Evolutionary conservation across 2,113 vertebrate genomes (phyloP).

Genomic region (Zeus faber): DNA sequence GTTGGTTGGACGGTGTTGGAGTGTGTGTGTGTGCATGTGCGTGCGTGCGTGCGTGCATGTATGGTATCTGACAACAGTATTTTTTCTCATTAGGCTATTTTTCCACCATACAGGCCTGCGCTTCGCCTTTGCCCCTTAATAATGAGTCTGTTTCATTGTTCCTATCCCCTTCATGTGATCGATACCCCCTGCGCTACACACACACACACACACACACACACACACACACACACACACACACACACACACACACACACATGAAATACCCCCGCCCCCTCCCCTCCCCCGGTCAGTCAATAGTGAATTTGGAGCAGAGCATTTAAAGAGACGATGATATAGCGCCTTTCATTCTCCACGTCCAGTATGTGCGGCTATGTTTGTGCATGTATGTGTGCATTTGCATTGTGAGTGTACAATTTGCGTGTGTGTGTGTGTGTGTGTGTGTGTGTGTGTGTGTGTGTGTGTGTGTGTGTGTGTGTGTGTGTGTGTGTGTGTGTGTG

Average conservation of each 20-base stretch:
- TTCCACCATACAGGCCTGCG: constrained; percentile 17
- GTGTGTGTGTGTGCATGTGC: constrained; percentile 1
- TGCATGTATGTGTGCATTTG: constrained; percentile 1
- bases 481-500: background rate
- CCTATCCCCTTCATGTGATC: constrained; percentile 36
- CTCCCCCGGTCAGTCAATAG: constrained; percentile 48
- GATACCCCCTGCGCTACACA: constrained; percentile 13
- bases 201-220: constrained; percentile 12
- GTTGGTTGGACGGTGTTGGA: background rate
- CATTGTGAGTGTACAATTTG: no score
- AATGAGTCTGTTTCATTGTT: constrained; percentile 43
- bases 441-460: background rate
- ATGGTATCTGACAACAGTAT: background rate
- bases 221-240: constrained; percentile 5
- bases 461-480: constrained; percentile 8
- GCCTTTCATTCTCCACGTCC: background rate
- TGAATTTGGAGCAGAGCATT: constrained; percentile 40
- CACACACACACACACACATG: constrained; percentile 9
- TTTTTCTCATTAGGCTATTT: constrained; percentile 42
- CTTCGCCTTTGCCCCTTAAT: constrained; percentile 45
- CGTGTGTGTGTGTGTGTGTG: background rate
- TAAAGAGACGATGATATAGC: constrained; percentile 40
- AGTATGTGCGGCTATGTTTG: constrained; percentile 6
- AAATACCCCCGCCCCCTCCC: constrained; percentile 1
- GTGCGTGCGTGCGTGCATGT: constrained; percentile 4